These are phyloP conservation scores for Prionailurus bengalensis DNA, from an alignment of 2,113 vertebrate species.

Conservation along the genomic window DNA sequence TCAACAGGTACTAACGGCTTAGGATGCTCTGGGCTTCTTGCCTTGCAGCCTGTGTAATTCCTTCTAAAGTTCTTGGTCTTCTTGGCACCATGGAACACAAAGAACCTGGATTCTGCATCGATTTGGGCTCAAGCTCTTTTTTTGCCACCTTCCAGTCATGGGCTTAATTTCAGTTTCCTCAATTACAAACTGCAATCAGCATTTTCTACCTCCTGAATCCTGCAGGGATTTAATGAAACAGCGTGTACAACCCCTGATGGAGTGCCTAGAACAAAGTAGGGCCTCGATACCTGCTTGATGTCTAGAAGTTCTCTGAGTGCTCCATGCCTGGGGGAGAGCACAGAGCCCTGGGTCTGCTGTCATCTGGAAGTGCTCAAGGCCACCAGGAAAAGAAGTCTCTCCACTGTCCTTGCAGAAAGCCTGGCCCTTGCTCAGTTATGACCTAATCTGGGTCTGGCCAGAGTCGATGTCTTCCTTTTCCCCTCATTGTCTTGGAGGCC, in stretches of 20 bases:
- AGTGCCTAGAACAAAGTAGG: neutral
- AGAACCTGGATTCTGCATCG: neutral
- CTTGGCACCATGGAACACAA: neutral
- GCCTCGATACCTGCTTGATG: rapidly evolving
- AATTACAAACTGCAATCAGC: neutral
- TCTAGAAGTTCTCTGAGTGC: neutral
- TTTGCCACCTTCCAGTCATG: neutral
- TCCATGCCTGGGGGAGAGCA: rapidly evolving
- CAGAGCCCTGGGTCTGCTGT: neutral
- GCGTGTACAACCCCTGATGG: too few species aligned
- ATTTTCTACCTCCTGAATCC: neutral
- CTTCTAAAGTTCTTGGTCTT: neutral
- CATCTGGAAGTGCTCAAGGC: neutral
- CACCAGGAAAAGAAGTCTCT: neutral
- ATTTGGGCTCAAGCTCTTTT: neutral
- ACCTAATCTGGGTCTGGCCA: conserved; percentile 79
- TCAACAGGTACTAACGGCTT: neutral
- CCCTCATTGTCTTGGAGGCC: conserved; percentile 84
- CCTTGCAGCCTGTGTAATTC: neutral
- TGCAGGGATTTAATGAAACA: too few species aligned
- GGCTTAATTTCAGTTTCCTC: neutral
- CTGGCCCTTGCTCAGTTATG: conserved; percentile 62
- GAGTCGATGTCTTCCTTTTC: conserved; percentile 85
- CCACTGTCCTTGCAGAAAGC: neutral
- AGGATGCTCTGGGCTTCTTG: neutral